Base-by-base conservation (phyloP, 2,888 invertebrate genomes). In the Parasteatoda lunata region DNA sequence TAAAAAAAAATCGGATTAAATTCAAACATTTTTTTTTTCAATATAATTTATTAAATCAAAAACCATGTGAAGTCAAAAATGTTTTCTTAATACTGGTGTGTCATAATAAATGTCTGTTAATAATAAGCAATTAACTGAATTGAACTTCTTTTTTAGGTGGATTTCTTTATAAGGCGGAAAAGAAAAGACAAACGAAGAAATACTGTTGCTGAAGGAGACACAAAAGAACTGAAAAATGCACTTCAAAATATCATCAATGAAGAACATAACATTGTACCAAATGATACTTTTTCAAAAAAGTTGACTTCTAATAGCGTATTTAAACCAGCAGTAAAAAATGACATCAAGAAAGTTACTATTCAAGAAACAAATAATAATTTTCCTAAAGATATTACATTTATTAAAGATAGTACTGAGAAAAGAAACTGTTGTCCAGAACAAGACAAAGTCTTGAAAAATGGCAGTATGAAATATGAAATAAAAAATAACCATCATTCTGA, bases 121-220 rank as follows among this genome's bases (percentile, higher is more conserved):
- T 30, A 30, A 30, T 30, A 30, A 30, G 30, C 30, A 30, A 2
- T 30, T 30, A 30, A 30, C 30, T 30, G 30, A 30, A 30, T 30
- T 30, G 30, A 30, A 30, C 30, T 30, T 15, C 59, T 13, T 47
- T 52, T 76, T 65, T 45, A 89, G 89, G 77, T 85, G 45, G 89
- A 89, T 48, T 89, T 89, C 78, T 78, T 88, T 6, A 89, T 88
- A n/a, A 73, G 85, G 52, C 76, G 89, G 30, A 90, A 89, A 77
- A 90, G 90, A 77, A 86, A 89, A 73, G 84, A 89, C 54, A 89
- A 90, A 81, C 85, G 91, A 59, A 89, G 97, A 92, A 97, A 97
- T 93, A 97, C 97, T 91, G 95, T 97, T 91, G 96, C 96, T 91
- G 96, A 97, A 92, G 96, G 90, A 13, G 88, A 96, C 91, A 76